A percentile compares a stretch with the other conserved stretches of the same genome.
phyloP scores from a whole-genome alignment of 2,888 invertebrate genomes.

The Phrixothrix hirtus region DNA sequence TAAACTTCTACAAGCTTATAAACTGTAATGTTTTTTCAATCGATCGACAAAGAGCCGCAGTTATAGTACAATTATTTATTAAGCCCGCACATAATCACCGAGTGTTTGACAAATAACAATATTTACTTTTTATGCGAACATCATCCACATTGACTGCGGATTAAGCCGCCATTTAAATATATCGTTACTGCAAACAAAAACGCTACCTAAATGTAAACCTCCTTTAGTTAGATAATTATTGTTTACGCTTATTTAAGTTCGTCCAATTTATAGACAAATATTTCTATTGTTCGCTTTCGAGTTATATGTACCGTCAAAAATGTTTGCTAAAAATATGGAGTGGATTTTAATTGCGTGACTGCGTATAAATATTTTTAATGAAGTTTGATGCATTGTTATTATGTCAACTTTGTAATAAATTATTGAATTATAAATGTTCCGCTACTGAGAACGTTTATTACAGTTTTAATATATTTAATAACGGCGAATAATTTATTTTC shows the following conservation, averaged over 20 bases:
- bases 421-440: no score
- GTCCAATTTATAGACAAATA: slow-evolving; percentile 39
- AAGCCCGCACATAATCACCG: slow-evolving; percentile 43
- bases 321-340: slow-evolving; percentile 16
- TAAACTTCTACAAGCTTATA: slow-evolving; percentile 3
- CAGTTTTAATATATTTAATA: no score
- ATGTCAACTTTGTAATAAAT: neutral
- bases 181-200: slow-evolving; percentile 37
- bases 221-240: slow-evolving; percentile 39
- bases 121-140: slow-evolving; percentile 50
- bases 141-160: slow-evolving; percentile 41
- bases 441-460: no score
- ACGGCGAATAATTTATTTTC: no score
- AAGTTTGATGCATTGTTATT: no score
- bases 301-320: slow-evolving; percentile 19
- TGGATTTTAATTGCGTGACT: neutral
- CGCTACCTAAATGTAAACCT: slow-evolving; percentile 35
- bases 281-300: slow-evolving; percentile 23
- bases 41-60: slow-evolving; percentile 33
- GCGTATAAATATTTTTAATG: no score
- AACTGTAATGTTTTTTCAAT: slow-evolving; percentile 22
- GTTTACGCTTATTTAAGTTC: slow-evolving; percentile 38
- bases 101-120: slow-evolving; percentile 55
- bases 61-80: slow-evolving; percentile 42
- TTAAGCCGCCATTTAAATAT: slow-evolving; percentile 41